These are phyloP conservation scores for Hyppa rectilinea DNA, from an alignment of 2,888 invertebrate species.

Conservation along the genomic window DNA sequence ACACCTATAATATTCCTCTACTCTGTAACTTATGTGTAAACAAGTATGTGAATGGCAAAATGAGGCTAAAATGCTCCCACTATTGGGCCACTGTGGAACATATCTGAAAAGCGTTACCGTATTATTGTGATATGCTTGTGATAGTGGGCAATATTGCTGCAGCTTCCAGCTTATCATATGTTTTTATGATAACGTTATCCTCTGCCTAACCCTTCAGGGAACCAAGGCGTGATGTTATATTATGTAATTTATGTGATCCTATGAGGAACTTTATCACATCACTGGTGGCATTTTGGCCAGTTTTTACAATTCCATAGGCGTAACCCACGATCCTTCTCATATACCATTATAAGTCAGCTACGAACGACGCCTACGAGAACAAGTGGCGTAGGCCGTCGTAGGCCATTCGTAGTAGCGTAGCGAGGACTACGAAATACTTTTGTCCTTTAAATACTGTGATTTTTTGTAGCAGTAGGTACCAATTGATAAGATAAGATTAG, in stretches of 20 bases:
- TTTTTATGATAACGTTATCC: too few species aligned
- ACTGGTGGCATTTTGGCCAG: not conserved
- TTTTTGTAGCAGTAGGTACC: not conserved
- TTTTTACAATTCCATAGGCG: slow-evolving; percentile 22
- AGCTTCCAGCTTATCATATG: too few species aligned
- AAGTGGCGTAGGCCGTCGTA: slow-evolving; percentile 35
- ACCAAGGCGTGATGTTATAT: too few species aligned
- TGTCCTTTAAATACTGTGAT: not conserved
- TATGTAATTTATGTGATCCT: not conserved
- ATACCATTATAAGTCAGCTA: slow-evolving; percentile 18
- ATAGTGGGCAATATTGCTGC: not conserved
- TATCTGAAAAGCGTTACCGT: not conserved
- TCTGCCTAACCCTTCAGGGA: too few species aligned
- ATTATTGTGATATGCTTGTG: slow-evolving; percentile 15
- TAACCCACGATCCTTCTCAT: not conserved
- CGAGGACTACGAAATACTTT: slow-evolving; percentile 37
- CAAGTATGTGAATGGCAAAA: slow-evolving; percentile 21
- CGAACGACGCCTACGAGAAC: slow-evolving; percentile 43
- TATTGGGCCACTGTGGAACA: too few species aligned
- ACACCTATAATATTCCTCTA: slow-evolving; percentile 15
- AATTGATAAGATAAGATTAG: slow-evolving; percentile 19
- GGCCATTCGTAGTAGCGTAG: slow-evolving; percentile 43
- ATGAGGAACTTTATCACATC: slow-evolving; percentile 4
- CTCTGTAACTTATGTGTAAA: slow-evolving; percentile 12
- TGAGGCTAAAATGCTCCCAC: too few species aligned